These are phyloP conservation scores for Gymnoscopelus braueri DNA, from an alignment of 2,797 vertebrate species.

Conservation along the genomic window DNA sequence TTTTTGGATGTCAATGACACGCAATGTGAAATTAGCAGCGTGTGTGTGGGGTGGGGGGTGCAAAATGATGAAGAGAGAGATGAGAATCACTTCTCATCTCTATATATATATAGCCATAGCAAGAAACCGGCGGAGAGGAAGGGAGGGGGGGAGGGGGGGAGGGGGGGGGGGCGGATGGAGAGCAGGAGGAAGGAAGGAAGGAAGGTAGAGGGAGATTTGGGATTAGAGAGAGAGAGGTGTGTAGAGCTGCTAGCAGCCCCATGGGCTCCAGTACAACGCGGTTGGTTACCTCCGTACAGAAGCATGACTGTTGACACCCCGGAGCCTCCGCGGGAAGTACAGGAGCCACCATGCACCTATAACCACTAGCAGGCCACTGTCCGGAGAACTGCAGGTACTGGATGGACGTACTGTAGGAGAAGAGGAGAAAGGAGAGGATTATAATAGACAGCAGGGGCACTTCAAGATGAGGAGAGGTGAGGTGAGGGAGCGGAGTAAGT, in stretches of 20 bases:
- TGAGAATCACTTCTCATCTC: slow-evolving; percentile 35
- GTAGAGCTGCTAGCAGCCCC: too few relatives aligned
- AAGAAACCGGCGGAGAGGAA: neutral
- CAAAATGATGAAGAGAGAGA: slow-evolving; percentile 36
- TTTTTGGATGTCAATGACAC: slow-evolving; percentile 40
- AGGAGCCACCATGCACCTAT: slow-evolving; percentile 66
- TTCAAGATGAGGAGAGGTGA: neutral
- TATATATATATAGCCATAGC: neutral
- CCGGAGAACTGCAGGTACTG: slow-evolving; percentile 70
- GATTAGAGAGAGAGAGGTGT: slow-evolving; percentile 26
- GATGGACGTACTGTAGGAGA: too few relatives aligned
- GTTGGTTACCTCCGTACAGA: slow-evolving; percentile 19
- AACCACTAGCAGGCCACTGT: slow-evolving; percentile 36
- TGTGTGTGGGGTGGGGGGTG: slow-evolving; percentile 19
- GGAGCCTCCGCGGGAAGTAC: slow-evolving; percentile 61
- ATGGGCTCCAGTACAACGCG: slow-evolving; percentile 41
- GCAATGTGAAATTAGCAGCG: slow-evolving; percentile 35
- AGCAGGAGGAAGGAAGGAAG: neutral
- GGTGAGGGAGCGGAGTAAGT: neutral
- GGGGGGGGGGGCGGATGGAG: neutral
- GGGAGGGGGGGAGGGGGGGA: neutral
- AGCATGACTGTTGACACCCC: slow-evolving; percentile 59
- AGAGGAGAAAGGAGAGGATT: too few relatives aligned
- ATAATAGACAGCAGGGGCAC: too few relatives aligned
- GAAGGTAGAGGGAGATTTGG: slow-evolving; percentile 1